Evolutionary conservation across 2,888 invertebrate species (phyloP), one percentile per base, ranked within the genome.

Genomic region (Ectemnius continuus): DNA sequence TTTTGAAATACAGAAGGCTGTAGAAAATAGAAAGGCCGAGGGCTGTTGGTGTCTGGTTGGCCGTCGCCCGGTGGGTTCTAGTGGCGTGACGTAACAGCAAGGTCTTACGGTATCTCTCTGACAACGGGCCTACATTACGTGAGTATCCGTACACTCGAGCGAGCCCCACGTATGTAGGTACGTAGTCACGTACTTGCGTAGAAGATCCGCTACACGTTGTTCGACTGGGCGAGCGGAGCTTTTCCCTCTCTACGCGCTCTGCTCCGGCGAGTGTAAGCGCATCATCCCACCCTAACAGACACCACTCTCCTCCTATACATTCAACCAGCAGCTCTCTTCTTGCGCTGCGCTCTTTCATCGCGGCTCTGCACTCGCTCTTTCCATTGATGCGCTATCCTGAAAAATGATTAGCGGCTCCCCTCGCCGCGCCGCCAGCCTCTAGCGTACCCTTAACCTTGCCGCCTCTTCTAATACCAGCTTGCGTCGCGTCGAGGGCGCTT

Each of bases 91-190:
- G 89, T 90, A 89, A 90, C 85, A 67, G 79, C 78, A 80, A 84
- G 85, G 86, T 86, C 88, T 88, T 90, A 87, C 90, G 90, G 90
- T 90, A 90, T 86, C 88, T 89, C 36, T 36, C 87, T 82, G 84
- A 85, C 86, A 89, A 87, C 88, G 88, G 89, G 89, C 89, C 90
- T 88, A 90, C 87, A 90, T 90, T 90, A 90, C 90, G 90, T 90
- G 89, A 89, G 83, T 82, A 70, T 78, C 76, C 81, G 78, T 82
- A 81, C 78, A 83, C 83, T 78, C 81, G 81, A 79, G 52, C 52
- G 52, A 52, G n/a, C 16, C 52, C n/a, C 79, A 75, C 82, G 82
- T 79, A 82, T 74, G 73, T 73, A 75, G 73, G 66, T 74, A 75
- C 65, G 61, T 66, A 74, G 64, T 61, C 70, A 71, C 76, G 74